Evolutionary conservation across 92 coral and sea anemone species (phyloP), one percentile per base, ranked within the genome.

Genomic region (Anthopleura xanthogrammica): DNA sequence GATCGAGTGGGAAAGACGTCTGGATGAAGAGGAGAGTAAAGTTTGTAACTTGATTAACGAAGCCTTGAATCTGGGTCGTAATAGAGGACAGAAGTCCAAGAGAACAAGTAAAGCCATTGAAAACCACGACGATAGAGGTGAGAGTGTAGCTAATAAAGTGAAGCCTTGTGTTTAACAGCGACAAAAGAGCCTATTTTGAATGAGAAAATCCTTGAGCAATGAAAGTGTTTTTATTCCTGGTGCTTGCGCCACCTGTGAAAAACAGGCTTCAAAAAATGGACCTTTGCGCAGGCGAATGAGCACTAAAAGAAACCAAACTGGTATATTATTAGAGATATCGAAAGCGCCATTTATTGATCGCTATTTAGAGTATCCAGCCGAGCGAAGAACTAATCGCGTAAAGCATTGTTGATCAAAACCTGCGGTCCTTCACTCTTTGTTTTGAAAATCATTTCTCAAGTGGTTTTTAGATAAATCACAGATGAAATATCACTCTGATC

Each of bases 1-100:
- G 19, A 84, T 92, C 41, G 99, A 94, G 76, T 90, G 99, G 95
- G 93, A 94, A 79, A 86, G 90, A 41, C 90, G 95, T 22, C 90
- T 96, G 43, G 99, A 89, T 78, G 91, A 94, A 70, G 99, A 96
- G 70, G 99, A 96, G 74, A 87, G 86, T 42, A 87, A 88, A 57
- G 96, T 90, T 40, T 85, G 89, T 71, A 92, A 87, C 58, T 89
- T 93, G 79, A 87, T 95, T 22, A 92, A 95, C 89, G 92, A 91
- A 82, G 95, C 95, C 0, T 83, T 92, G 72, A 89, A 79, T 29
- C 81, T 91, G 50, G 90, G 91, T 86, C 87, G 86, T 58, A 71
- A 83, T 22, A 85, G 92, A 68, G 85, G 88, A n/a, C 79, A 78
- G 68, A 79, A 84, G 80, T 48, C 89, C 40, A 81, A 55, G 77